phyloP scores from a whole-genome alignment of 2,113 vertebrate genomes.

The Boleophthalmus pectinirostris region DNA sequence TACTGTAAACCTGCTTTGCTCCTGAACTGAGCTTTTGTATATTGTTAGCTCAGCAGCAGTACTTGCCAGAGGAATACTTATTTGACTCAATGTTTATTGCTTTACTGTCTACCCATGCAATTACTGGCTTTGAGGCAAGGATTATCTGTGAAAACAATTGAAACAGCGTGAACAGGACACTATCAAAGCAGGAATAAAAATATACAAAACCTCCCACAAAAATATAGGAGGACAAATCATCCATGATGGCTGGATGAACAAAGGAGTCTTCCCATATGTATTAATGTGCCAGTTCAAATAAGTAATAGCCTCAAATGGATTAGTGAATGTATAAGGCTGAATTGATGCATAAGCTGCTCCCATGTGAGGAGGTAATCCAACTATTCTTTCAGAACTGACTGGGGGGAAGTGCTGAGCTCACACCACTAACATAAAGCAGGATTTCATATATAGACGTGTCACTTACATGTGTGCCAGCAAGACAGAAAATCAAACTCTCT shows the following conservation, averaged over 20 bases:
- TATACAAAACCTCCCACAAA: slow-evolving; percentile 7
- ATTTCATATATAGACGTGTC: slow-evolving; percentile 24
- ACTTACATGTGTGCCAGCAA: slow-evolving; percentile 13
- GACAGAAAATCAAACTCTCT: slow-evolving; percentile 24
- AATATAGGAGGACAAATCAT: neutral
- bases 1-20: slow-evolving; percentile 14
- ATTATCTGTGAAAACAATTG: slow-evolving; percentile 25
- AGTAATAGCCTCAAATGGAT: slow-evolving; percentile 14
- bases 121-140: slow-evolving; percentile 23
- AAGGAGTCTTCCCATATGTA: neutral
- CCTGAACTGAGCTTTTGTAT: slow-evolving; percentile 16
- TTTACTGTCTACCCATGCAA: slow-evolving; percentile 24
- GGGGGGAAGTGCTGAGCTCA: slow-evolving; percentile 11
- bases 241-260: neutral
- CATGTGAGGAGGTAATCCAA: slow-evolving; percentile 4
- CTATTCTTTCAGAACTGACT: slow-evolving; percentile 22
- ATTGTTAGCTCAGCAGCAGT: slow-evolving; percentile 40
- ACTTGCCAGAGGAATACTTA: slow-evolving; percentile 38
- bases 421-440: slow-evolving; percentile 14
- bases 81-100: slow-evolving; percentile 48
- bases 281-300: neutral
- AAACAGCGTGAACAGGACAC: slow-evolving; percentile 25
- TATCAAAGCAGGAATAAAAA: slow-evolving; percentile 6
- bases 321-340: slow-evolving; percentile 3
- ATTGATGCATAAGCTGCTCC: slow-evolving; percentile 2